Percentiles rank a stretch among this genome's conserved stretches.
These are phyloP conservation scores for Oscheius sp. DNA, from an alignment of 2,888 invertebrate species.

Conservation along the genomic window DNA sequence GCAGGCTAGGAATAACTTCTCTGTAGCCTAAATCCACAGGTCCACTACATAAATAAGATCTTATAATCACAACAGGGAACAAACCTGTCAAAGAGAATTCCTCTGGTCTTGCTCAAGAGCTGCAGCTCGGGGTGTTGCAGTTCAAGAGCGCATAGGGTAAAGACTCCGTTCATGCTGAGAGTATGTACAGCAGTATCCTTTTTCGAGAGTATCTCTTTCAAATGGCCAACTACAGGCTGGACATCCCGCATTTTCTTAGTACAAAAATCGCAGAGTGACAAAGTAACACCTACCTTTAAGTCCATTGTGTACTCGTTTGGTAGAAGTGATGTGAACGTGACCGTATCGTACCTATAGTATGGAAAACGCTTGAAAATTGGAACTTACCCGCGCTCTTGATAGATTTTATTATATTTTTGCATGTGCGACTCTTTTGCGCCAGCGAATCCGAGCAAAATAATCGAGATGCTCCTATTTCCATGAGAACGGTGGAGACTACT, in stretches of 20 bases:
- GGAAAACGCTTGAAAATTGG: too few relatives aligned
- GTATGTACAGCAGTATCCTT: conserved; percentile 20
- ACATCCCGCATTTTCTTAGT: conserved; percentile 23
- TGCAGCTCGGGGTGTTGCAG: conserved; percentile 32
- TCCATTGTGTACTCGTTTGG: conserved; percentile 11
- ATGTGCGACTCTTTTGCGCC: conserved; percentile 17
- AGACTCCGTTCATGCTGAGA: conserved; percentile 32
- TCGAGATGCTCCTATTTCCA: conserved; percentile 2
- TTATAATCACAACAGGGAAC: background rate
- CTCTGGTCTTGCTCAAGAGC: conserved; percentile 1
- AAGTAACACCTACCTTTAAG: conserved; percentile 2
- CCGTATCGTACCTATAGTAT: conserved; percentile 20
- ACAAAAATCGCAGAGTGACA: background rate
- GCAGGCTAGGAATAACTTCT: conserved; percentile 23
- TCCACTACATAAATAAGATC: background rate
- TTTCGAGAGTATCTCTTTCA: conserved; percentile 10
- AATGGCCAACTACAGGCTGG: conserved; percentile 6
- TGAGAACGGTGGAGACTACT: background rate
- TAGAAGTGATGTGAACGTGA: conserved; percentile 8
- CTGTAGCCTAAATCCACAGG: conserved; percentile 20
- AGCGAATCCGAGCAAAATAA: conserved; percentile 19
- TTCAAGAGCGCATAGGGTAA: conserved; percentile 13
- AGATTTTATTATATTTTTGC: conserved; percentile 24
- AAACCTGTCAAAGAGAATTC: conserved; percentile 32
- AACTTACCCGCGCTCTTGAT: conserved; percentile 18